Evolutionary conservation across 2,888 invertebrate species (phyloP), one percentile per base, ranked within the genome.

Genomic region (Drosophila pseudotakahashii): DNA sequence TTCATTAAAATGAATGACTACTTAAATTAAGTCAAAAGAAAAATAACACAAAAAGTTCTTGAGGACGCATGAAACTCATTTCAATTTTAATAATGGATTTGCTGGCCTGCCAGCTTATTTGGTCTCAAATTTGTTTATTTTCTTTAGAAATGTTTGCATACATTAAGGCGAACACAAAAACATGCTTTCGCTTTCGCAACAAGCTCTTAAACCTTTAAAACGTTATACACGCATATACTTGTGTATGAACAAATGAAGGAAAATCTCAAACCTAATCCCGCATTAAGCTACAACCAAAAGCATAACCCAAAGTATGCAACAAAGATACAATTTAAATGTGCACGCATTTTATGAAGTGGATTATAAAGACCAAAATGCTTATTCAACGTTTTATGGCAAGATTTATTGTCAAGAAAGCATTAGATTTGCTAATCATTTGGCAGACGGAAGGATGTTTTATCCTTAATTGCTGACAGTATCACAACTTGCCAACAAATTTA

Each of bases 201-300:
- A 50, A 63, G 41, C 62, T 48, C 34, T 42, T 63, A 63, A 63
- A 63, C 64, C 45, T 47, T 63, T 66, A 45, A 66, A 64, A 64
- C 13, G 63, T 11, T 48, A 63, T 63, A 30, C 45, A 30, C 53
- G 39, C 37, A 30, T 39, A 63, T 19, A 32, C 30, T 51, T 58
- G 30, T 50, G 32, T 16, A 63, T 9, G 64, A 37, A 47, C 64
- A 66, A 66, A 66, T 66, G 34, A 64, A 41, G 41, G 23, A 52
- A 64, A 63, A 63, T 63, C 63, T 63, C 32, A 7, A 4, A 34
- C 64, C 39, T 66, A 66, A 64, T 53, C 47, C 64, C 9, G 53
- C 63, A 53, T 63, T 53, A 66, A 26, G 64, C 26, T 45, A 53
- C 64, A 64, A 53, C 45, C 63, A 23, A 19, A 63, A 52, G 47